Percentiles rank a stretch among this genome's conserved stretches.
These are phyloP conservation scores for Microcebus ravelobensis DNA, from an alignment of 2,113 vertebrate genomes.

Conservation along the genomic window DNA sequence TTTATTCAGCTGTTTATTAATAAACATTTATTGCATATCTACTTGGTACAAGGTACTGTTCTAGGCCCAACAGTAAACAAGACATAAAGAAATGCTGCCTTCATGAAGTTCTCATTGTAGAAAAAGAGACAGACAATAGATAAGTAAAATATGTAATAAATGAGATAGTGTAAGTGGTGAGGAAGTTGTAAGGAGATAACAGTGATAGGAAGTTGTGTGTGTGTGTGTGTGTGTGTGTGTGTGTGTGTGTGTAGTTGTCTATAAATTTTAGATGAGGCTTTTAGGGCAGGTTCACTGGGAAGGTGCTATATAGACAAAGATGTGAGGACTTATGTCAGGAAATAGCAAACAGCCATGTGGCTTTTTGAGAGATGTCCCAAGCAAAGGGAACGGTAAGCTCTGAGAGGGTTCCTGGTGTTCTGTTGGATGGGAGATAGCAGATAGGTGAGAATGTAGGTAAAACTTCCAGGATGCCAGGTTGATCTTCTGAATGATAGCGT, in stretches of 20 bases:
- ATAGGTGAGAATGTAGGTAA: not conserved
- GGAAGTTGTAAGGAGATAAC: not conserved
- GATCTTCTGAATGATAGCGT: not conserved
- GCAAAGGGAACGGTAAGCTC: not conserved
- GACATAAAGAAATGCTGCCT: not conserved
- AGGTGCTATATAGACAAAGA: not conserved
- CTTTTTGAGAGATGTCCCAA: not conserved
- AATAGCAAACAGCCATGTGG: not conserved
- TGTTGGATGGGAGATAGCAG: not conserved
- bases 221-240: not conserved
- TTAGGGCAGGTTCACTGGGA: not conserved
- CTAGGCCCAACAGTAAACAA: not conserved
- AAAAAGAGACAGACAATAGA: not conserved
- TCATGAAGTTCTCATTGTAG: not conserved
- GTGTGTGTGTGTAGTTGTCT: not conserved
- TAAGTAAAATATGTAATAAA: not conserved
- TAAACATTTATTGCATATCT: not conserved
- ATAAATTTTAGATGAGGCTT: not conserved
- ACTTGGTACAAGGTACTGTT: not conserved
- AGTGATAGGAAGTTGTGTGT: not conserved
- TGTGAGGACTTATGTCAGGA: not conserved
- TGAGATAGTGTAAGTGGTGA: not conserved
- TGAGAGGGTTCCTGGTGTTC: not conserved
- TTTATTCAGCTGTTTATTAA: constrained; percentile 29
- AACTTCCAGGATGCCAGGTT: not conserved